Percentiles rank a stretch among this genome's conserved stretches.
Evolutionary conservation across 2,888 invertebrate genomes (phyloP).

Genomic region (Catonia carolina): DNA sequence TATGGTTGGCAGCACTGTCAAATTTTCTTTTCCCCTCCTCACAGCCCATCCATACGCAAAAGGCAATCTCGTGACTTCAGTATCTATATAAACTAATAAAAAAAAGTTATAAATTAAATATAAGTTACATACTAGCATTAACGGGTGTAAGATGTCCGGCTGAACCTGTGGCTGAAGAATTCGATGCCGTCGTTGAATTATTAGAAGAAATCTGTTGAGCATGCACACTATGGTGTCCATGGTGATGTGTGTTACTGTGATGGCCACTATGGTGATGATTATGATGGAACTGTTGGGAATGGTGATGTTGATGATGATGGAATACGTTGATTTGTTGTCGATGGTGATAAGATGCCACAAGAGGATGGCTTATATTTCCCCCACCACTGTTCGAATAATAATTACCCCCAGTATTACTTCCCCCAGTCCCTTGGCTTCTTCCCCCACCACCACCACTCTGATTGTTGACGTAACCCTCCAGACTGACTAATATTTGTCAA

Average conservation of each 20-base stretch:
- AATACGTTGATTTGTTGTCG: not conserved
- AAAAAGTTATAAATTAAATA: not conserved
- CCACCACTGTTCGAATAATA: too few species aligned
- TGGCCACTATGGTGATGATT: conserved; percentile 7
- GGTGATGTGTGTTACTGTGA: not conserved
- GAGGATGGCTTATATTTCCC: too few species aligned
- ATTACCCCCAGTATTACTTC: too few species aligned
- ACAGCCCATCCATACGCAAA: too few species aligned
- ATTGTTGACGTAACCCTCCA: too few species aligned
- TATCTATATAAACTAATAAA: too few species aligned
- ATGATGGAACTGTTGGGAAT: conserved; percentile 4
- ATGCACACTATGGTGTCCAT: not conserved
- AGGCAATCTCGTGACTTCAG: too few species aligned
- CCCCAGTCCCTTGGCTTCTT: too few species aligned
- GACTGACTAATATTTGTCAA: conserved; percentile 14
- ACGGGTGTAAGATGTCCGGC: conserved; percentile 13
- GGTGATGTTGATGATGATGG: conserved; percentile 8
- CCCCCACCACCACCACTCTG: too few species aligned
- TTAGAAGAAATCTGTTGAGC: not conserved
- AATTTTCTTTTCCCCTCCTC: too few species aligned
- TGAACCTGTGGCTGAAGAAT: too few species aligned
- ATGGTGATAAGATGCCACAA: not conserved
- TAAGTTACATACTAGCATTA: not conserved
- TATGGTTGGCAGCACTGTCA: too few species aligned
- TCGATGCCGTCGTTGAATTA: not conserved